A percentile compares a stretch with the other conserved stretches of the same genome.
These are phyloP conservation scores for Ceyx cyanopectus DNA, from an alignment of 2,113 vertebrate species.

Conservation along the genomic window DNA sequence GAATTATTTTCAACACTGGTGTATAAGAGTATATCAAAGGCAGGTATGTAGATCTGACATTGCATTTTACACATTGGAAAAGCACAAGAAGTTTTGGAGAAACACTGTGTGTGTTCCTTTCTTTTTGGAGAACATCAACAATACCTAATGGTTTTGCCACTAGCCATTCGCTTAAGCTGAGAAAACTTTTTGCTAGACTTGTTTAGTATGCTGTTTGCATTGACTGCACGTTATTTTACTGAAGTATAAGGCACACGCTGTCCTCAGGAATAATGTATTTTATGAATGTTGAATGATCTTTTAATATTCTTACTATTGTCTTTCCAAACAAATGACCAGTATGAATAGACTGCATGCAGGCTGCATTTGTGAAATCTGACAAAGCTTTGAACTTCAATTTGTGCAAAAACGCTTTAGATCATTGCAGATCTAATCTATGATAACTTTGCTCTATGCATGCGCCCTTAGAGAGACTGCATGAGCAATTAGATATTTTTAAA, in stretches of 20 bases:
- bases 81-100: constrained; percentile 33
- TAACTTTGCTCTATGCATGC: constrained; percentile 61
- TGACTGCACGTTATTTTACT: constrained; percentile 65
- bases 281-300: constrained; percentile 77
- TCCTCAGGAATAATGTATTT: constrained; percentile 81
- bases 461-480: constrained; percentile 68
- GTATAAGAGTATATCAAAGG: not conserved
- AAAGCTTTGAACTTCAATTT: constrained; percentile 43
- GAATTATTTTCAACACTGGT: not conserved
- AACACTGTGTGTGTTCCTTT: not conserved
- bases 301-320: constrained; percentile 72
- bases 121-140: not conserved
- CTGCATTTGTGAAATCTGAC: constrained; percentile 51
- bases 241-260: constrained; percentile 69
- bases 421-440: constrained; percentile 16
- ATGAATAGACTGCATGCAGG: constrained; percentile 68
- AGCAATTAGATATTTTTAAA: constrained; percentile 56
- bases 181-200: constrained; percentile 49
- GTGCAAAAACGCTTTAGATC: constrained; percentile 52
- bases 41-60: not conserved
- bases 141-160: not conserved
- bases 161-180: constrained; percentile 59
- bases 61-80: not conserved
- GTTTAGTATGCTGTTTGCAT: constrained; percentile 67
- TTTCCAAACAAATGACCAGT: constrained; percentile 65